Base-by-base conservation (phyloP, 2,888 invertebrate genomes). In the Meloe dianella region DNA sequence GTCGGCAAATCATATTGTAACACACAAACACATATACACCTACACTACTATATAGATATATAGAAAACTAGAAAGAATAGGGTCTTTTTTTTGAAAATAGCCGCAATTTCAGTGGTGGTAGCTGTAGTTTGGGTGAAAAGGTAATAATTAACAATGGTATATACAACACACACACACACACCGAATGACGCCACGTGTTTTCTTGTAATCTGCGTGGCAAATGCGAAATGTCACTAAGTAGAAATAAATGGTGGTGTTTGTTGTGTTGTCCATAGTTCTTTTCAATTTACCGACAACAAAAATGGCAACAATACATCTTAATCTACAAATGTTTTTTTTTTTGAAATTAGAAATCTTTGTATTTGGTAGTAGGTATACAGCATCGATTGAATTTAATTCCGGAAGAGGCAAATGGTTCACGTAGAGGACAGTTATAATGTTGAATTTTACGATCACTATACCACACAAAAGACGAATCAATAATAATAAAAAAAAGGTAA, bases 181-280 rank as follows among this genome's bases (percentile, higher is more conserved):
- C 75, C 76, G 78, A 76, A 73, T 76, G 78, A 77, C 77, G 79
- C 80, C 81, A 79, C 79, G 80, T 79, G 80, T 78, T 74, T 71
- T 76, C 77, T 75, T 72, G 77, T 82, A 83, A 83, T 82, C 83
- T 79, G 80, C 82, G 80, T 83, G 80, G 77, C 83, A 80, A 84
- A 84, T 83, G 80, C 78, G 77, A 81, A 80, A 81, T 80, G 84
- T 84, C 84, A 83, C 83, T 82, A 81, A 79, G 77, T 77, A 77
- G 80, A 83, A 83, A 84, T 84, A 84, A 84, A 84, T 84, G 83
- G 80, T 81, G 80, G 80, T 82, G 80, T 83, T 83, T 81, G 80
- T 76, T 75, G 71, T 71, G 60, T 57, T 64, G 69, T 27, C 27
- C 27, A 59, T 58, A 41, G 56, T 35, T 24, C 51, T 65, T 65